A percentile compares a stretch with the other conserved stretches of the same genome.
These are phyloP conservation scores for Helostoma temminkii DNA, from an alignment of 2,797 vertebrate species.

Conservation along the genomic window DNA sequence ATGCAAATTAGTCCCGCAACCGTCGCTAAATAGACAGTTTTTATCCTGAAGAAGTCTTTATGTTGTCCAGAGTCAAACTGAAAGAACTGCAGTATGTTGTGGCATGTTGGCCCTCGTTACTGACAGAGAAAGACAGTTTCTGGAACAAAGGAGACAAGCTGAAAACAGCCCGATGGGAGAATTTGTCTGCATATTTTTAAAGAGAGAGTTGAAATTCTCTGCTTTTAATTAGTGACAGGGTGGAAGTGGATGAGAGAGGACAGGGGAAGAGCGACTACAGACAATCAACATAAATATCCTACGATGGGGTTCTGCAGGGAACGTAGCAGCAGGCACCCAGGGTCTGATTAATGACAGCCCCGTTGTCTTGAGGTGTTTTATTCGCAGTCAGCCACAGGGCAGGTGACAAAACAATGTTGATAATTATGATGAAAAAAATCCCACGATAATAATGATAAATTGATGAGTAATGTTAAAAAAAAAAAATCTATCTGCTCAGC, in stretches of 20 bases:
- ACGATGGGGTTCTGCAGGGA: constrained; percentile 63
- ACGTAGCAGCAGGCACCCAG: constrained; percentile 49
- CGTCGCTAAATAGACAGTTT: constrained; percentile 41
- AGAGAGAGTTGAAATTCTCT: constrained; percentile 50
- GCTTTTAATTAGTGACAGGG: constrained; percentile 76
- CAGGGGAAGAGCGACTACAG: constrained; percentile 45
- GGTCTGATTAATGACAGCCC: constrained; percentile 79
- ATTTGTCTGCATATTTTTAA: constrained; percentile 51
- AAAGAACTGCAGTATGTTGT: constrained; percentile 28
- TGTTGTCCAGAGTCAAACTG: constrained; percentile 34
- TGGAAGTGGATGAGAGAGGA: constrained; percentile 44
- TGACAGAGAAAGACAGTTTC: constrained; percentile 44
- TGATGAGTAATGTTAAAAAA: neutral
- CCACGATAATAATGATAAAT: neutral
- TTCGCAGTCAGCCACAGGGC: constrained; percentile 53
- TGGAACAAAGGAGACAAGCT: constrained; percentile 29
- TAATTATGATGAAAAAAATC: neutral
- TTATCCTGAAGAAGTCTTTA: constrained; percentile 24
- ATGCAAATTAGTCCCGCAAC: constrained; percentile 40
- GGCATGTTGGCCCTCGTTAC: constrained; percentile 35
- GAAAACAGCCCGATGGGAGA: constrained; percentile 58
- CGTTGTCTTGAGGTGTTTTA: constrained; percentile 75
- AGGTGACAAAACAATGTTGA: neutral
- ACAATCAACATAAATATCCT: constrained; percentile 78
- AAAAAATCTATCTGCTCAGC: neutral